Percentiles rank a stretch among this genome's conserved stretches.
These are phyloP conservation scores for Molorchus minor DNA, from an alignment of 2,888 invertebrate genomes.

Conservation along the genomic window DNA sequence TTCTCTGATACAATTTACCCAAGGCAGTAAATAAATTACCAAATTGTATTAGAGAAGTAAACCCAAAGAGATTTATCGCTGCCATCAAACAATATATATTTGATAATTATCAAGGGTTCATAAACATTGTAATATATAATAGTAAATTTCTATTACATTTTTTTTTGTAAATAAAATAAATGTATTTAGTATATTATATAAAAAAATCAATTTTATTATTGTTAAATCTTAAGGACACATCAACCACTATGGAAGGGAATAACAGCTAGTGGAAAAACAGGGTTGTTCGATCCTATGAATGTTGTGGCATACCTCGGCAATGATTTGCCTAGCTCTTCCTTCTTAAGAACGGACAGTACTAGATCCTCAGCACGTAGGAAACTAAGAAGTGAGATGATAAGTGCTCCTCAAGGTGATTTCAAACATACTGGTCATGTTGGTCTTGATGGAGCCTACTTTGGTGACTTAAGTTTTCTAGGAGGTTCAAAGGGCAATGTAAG, in stretches of 20 bases:
- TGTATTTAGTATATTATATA: no score
- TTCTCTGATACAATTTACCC: no score
- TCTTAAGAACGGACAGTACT: constrained; percentile 69
- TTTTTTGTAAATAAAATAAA: no score
- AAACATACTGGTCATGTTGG: constrained; percentile 97
- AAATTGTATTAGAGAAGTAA: no score
- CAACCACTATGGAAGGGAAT: constrained; percentile 90
- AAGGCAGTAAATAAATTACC: no score
- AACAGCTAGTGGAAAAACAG: constrained; percentile 88
- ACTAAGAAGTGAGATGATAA: constrained; percentile 92
- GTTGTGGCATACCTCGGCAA: constrained; percentile 87
- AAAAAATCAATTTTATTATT: no score
- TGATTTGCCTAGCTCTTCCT: constrained; percentile 70
- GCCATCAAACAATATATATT: no score
- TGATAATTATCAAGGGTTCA: no score
- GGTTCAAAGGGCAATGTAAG: constrained; percentile 64
- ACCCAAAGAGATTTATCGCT: no score
- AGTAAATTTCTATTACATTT: no score
- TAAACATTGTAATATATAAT: no score
- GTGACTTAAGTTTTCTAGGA: constrained; percentile 84
- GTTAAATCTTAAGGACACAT: no score
- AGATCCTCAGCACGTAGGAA: constrained; percentile 71
- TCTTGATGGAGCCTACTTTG: constrained; percentile 96
- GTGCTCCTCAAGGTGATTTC: constrained; percentile 95
- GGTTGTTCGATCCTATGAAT: constrained; percentile 88